Conservation (phyloP, 1,140 invertebrate genomes). For the Ridgeia piscesae region DNA sequence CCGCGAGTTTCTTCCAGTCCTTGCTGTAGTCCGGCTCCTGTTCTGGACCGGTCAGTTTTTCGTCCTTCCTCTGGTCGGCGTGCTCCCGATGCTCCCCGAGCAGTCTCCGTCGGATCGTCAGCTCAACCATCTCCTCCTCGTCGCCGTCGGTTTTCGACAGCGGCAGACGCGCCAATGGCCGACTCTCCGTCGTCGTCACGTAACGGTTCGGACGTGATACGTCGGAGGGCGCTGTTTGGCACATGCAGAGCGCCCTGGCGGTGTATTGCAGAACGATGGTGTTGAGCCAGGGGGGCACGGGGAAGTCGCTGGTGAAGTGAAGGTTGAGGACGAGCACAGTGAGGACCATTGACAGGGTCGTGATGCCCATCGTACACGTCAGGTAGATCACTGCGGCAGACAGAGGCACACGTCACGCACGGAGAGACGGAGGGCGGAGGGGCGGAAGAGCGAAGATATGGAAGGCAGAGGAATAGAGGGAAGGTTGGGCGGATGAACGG, state of each 20-base stretch:
- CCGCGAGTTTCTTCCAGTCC: slow-evolving; percentile 25
- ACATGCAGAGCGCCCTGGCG: slow-evolving; percentile 13
- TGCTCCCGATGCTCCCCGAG: not conserved
- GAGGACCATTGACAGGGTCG: slow-evolving; percentile 96
- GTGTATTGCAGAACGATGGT: slow-evolving; percentile 7
- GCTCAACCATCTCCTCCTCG: not conserved
- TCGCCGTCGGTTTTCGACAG: not conserved
- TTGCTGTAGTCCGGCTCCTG: slow-evolving; percentile 12
- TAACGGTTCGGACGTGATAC: not conserved
- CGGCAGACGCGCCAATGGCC: not conserved
- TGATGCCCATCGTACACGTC: slow-evolving; percentile 99
- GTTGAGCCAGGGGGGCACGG: not conserved
- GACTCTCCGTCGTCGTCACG: not conserved
- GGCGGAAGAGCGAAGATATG: no score
- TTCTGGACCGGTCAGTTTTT: not conserved
- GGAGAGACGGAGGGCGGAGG: no score
- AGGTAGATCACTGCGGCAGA: slow-evolving; percentile 89
- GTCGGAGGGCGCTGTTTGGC: not conserved
- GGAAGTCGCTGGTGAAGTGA: slow-evolving; percentile 66
- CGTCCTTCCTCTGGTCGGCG: not conserved
- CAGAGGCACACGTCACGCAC: not conserved
- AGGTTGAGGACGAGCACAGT: slow-evolving; percentile 99
- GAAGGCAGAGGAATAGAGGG: no score
- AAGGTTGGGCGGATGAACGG: no score
- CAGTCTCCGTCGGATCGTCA: not conserved